These are phyloP conservation scores for Megalops cyprinoides DNA, from an alignment of 2,797 vertebrate species.

Conservation along the genomic window DNA sequence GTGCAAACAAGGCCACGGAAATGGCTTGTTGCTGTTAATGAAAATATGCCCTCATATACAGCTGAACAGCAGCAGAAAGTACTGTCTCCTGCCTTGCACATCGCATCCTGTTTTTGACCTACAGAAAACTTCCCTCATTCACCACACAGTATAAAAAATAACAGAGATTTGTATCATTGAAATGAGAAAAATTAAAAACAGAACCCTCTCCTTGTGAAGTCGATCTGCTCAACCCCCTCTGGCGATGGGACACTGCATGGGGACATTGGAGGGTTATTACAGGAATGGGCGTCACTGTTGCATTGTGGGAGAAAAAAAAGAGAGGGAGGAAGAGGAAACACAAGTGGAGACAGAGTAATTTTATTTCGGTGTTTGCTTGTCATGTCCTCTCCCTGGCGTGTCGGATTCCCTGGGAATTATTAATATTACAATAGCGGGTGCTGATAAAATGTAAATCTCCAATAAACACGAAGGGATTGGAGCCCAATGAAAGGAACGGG, in stretches of 20 bases:
- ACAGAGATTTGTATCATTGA: background rate
- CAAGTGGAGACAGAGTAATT: slow-evolving; percentile 23
- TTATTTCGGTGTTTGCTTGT: slow-evolving; percentile 52
- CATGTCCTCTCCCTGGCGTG: slow-evolving; percentile 53
- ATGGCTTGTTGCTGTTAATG: background rate
- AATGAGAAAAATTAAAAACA: background rate
- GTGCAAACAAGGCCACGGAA: background rate
- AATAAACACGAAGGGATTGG: slow-evolving; percentile 33
- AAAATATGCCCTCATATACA: background rate
- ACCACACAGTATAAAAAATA: background rate
- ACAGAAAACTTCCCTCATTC: background rate
- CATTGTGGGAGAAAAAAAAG: background rate
- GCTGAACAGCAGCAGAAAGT: background rate
- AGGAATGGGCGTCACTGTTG: background rate
- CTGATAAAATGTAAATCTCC: slow-evolving; percentile 57
- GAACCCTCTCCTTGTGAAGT: background rate
- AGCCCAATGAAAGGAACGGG: slow-evolving; percentile 36
- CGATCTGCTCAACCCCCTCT: background rate
- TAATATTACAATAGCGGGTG: slow-evolving; percentile 58
- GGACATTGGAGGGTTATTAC: background rate
- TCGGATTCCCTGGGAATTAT: slow-evolving; percentile 65
- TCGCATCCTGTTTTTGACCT: background rate
- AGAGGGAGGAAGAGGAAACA: background rate
- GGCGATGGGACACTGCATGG: background rate
- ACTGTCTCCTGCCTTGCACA: background rate